Base-by-base conservation (phyloP, 2,797 vertebrate genomes). In the Nannoperca australis region DNA sequence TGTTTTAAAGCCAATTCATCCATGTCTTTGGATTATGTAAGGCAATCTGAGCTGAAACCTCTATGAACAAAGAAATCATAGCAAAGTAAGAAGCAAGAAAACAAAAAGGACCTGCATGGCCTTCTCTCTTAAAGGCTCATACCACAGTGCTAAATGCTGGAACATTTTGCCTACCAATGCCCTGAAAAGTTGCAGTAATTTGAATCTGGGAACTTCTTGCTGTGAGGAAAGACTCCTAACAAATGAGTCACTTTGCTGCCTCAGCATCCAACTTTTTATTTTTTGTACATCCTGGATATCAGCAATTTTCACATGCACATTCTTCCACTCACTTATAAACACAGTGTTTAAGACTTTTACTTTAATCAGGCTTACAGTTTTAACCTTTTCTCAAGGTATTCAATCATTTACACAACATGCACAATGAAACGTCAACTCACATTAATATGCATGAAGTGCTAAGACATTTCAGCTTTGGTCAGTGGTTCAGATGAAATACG, bases 101-200 rank as follows among this genome's bases (percentile, higher is more conserved):
- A 51, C 14, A 12, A 38, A 24, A 38, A 66, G 15, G 9, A 40
- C 14, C 17, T 14, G 15, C 9, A 12, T 24, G 50, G 36, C 50
- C 32, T 50, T 51, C 32, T 40, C 49, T 53, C 1, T 34, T 20
- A 20, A 32, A 34, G 27, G 53, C 1, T 11, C 20, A 38, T 38
- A 38, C 36, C 11, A 22, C 47, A 32, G 38, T 7, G 50, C 27
- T 34, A 18, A 44, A 2, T 1, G 12, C 45, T 51, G 44, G 32
- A 58, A 20, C 10, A 74, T 66, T 75, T 22, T 10, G 55, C 44
- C 15, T 11, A 11, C 24, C 10, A 27, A 58, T 50, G 47, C 44
- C 50, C 18, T 40, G 3, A 11, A 53, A 53, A 60, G 42, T 50
- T 9, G 24, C 44, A 58, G 27, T 42, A 58, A 77, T 70, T 58